Base-by-base conservation (phyloP, 2,113 vertebrate species). In the Dromaius novaehollandiae region DNA sequence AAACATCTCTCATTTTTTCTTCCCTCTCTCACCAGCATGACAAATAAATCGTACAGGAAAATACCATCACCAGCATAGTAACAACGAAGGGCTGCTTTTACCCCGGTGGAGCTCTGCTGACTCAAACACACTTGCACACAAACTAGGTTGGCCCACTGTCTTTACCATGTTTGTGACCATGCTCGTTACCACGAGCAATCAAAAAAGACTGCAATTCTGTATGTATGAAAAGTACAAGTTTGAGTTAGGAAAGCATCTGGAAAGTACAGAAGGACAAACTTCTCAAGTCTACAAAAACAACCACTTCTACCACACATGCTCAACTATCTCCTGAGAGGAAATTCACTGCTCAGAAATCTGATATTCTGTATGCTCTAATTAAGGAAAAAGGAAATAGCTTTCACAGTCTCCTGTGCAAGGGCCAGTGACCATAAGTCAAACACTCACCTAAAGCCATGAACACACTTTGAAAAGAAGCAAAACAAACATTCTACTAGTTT, bases 361-460 rank as follows among this genome's bases (percentile, higher is more conserved):
- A 93, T 95, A 94, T 30, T 86, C 91, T 8, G 1, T 69, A 75
- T 64, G 87, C 21, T 89, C 79, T 95, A 93, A 95, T 94, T 94
- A 95, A 94, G 85, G 89, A 81, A 90, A 91, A 91, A 95, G 94
- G 94, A 95, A 96, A 95, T 91, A 91, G 73, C 64, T 94, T 96
- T 91, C 79, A 84, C 79, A 83, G 85, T 88, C 46, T 88, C 68
- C 71, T 91, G 76, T 76, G 51, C 89, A 94, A 82, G 79, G 91
- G 82, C 94, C 93, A 96, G 75, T 3, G 24, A 96, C 83, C 81
- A n/a, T 75, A 95, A 95, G 89, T 95, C 82, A 96, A 90, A 93
- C 48, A 78, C 68, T 94, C 91, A 95, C 85, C 84, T 91, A 88
- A 90, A 93, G 53, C 64, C 82, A 90, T 83, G 76, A 96, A 94